phyloP scores from a whole-genome alignment of 2,113 vertebrate genomes.

The Macaca mulatta region DNA sequence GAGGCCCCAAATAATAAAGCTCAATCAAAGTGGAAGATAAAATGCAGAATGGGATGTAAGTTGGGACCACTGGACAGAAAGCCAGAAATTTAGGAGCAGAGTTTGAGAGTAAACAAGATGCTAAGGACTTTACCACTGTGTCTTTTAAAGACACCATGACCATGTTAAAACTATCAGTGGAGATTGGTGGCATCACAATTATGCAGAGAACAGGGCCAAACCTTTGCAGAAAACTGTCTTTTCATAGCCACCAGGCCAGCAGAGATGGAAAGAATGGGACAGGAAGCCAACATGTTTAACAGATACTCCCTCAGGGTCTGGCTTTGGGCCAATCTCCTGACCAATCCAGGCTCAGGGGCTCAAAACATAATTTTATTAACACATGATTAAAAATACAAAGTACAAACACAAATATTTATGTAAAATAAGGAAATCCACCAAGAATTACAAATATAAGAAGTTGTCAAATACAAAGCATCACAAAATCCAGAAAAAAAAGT shows the following conservation, averaged over 20 bases:
- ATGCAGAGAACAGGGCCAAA: not conserved
- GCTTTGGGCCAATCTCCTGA: not conserved
- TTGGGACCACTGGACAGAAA: not conserved
- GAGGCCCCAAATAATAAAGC: not conserved
- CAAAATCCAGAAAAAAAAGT: not conserved
- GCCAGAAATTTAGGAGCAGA: not conserved
- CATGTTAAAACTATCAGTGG: not conserved
- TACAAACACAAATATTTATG: not conserved
- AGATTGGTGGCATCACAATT: not conserved
- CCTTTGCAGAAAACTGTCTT: not conserved
- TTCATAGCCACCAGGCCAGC: not conserved
- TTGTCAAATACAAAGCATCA: not conserved
- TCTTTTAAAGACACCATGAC: not conserved
- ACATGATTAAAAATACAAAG: not conserved
- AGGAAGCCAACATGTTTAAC: not conserved
- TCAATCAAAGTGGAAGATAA: not conserved
- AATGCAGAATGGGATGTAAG: not conserved
- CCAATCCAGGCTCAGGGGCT: not conserved
- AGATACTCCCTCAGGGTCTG: not conserved
- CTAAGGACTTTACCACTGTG: not conserved
- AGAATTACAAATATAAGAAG: not conserved
- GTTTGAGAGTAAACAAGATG: not conserved
- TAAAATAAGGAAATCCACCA: slow-evolving; percentile 15
- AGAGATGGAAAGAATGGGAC: not conserved
- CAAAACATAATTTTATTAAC: not conserved